Percentiles rank a stretch among this genome's conserved stretches.
Evolutionary conservation across 1,140 invertebrate species (phyloP).

Genomic region (Zaprionus vittiger): DNA sequence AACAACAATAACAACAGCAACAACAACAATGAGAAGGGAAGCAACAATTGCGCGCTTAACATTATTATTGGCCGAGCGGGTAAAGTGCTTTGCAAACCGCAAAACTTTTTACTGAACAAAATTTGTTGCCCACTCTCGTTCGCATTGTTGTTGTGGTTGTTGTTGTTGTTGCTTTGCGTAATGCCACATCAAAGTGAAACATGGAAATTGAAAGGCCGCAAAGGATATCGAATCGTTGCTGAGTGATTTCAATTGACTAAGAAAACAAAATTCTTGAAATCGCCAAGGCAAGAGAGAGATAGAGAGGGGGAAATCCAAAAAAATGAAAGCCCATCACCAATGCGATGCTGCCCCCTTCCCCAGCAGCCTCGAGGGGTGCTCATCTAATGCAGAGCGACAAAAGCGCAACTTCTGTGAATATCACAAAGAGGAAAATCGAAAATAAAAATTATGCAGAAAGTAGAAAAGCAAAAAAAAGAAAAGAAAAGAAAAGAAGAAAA

Average conservation of each 20-base stretch:
- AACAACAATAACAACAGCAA: conserved; percentile 25
- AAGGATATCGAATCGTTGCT: conserved; percentile 62
- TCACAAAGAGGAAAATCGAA: conserved; percentile 33
- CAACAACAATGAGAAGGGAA: background rate
- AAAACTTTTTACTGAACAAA: conserved; percentile 66
- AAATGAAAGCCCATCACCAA: background rate
- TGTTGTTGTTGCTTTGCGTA: conserved; percentile 27
- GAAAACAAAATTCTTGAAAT: conserved; percentile 72
- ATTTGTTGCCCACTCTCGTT: conserved; percentile 36
- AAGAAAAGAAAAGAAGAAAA: conserved; percentile 51
- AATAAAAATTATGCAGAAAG: conserved; percentile 49
- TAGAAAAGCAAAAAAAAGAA: conserved; percentile 9
- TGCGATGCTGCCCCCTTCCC: background rate
- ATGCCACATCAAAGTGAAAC: conserved; percentile 76
- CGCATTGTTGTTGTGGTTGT: conserved; percentile 16
- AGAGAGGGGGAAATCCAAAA: background rate
- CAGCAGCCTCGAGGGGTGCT: conserved; percentile 42
- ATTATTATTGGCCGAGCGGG: conserved; percentile 52
- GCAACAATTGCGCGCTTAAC: conserved; percentile 57
- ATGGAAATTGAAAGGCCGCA: conserved; percentile 57
- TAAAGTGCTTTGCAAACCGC: conserved; percentile 61
- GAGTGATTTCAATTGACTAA: conserved; percentile 83
- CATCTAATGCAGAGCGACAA: conserved; percentile 65
- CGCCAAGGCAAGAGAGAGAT: background rate
- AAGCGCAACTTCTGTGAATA: conserved; percentile 69